A percentile compares a stretch with the other conserved stretches of the same genome.
These are phyloP conservation scores for Drosophila triauraria DNA, from an alignment of 1,140 invertebrate species.

Conservation along the genomic window DNA sequence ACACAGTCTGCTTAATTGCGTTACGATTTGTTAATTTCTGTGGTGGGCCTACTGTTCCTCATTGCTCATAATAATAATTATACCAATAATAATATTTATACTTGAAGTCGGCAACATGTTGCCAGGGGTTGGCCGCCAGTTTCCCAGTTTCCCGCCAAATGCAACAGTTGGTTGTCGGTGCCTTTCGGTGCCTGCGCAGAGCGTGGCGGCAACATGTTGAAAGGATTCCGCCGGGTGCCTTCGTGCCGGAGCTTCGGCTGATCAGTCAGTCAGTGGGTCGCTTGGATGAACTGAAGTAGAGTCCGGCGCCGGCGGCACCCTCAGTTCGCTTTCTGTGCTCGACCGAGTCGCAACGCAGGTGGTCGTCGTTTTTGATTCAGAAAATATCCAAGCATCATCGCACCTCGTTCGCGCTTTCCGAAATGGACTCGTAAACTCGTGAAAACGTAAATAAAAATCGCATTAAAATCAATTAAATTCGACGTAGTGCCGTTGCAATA, in stretches of 20 bases:
- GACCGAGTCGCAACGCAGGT: conserved; percentile 57
- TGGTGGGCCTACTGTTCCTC: conserved; percentile 45
- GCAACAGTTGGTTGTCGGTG: conserved; percentile 19
- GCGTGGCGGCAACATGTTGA: conserved; percentile 40
- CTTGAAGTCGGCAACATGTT: conserved; percentile 45
- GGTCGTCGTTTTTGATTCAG: conserved; percentile 14
- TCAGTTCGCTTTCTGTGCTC: conserved; percentile 71
- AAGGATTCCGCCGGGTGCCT: conserved; percentile 20
- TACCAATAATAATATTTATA: conserved; percentile 1
- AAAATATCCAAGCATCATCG: neutral
- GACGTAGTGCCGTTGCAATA: conserved; percentile 35
- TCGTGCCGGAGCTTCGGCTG: conserved; percentile 56
- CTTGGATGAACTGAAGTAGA: conserved; percentile 3
- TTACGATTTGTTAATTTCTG: conserved; percentile 73
- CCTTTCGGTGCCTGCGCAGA: conserved; percentile 59
- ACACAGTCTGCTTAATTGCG: conserved; percentile 62
- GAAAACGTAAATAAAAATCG: conserved; percentile 32
- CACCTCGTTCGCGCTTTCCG: conserved; percentile 1
- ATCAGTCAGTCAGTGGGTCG: conserved; percentile 59
- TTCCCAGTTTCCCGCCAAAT: conserved; percentile 63
- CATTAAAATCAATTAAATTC: conserved; percentile 28
- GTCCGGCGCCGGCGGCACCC: conserved; percentile 13
- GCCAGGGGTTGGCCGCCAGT: conserved; percentile 7
- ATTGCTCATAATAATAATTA: conserved; percentile 11
- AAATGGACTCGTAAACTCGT: conserved; percentile 16